Evolutionary conservation across 1,140 invertebrate species (phyloP).

Genomic region (Sminthurides bifidus): DNA sequence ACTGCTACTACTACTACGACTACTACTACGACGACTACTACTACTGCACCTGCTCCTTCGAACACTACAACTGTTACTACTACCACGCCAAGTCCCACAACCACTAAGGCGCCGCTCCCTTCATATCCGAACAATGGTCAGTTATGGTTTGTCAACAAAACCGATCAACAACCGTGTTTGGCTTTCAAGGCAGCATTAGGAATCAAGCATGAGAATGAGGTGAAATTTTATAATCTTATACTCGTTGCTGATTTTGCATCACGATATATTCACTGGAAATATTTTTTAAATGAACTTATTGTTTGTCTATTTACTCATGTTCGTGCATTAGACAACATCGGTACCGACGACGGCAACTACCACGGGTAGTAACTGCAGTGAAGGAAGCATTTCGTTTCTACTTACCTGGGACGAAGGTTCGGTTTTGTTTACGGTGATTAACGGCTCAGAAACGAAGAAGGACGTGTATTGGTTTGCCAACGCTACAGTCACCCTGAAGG

Average conservation of each 20-base stretch:
- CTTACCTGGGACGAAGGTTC: no score
- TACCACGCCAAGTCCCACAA: not conserved
- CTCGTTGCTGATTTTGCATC: not conserved
- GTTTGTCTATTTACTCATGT: no score
- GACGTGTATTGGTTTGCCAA: not conserved
- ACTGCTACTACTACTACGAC: conserved; percentile 1
- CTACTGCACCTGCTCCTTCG: not conserved
- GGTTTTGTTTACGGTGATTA: not conserved
- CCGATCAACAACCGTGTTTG: not conserved
- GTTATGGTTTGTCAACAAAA: not conserved
- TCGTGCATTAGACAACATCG: no score
- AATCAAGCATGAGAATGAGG: not conserved
- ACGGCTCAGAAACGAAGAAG: not conserved
- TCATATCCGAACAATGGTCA: not conserved
- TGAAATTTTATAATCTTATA: not conserved
- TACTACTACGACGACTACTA: not conserved
- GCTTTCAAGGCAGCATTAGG: not conserved
- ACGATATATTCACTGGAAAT: not conserved
- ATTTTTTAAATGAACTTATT: not conserved
- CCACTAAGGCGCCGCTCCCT: not conserved
- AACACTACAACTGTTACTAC: not conserved
- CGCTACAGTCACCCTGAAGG: not conserved
- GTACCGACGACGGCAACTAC: no score
- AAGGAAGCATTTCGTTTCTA: no score
- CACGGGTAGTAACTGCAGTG: no score